Conservation (phyloP, 2,888 invertebrate species). For the Brachylomia viminalis region DNA sequence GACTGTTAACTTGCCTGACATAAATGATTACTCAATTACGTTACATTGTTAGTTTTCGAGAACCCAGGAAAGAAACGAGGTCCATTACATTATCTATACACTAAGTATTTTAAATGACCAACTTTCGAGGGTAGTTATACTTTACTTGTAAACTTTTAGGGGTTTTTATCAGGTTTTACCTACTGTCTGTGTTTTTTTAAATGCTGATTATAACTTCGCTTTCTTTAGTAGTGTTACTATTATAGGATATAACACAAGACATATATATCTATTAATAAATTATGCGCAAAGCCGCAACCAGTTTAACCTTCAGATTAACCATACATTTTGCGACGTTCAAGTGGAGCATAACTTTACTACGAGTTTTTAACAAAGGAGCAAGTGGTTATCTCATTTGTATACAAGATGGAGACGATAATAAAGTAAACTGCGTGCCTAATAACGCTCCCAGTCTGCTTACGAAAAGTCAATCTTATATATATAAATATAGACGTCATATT, state of each 20-base stretch:
- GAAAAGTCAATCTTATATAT: too few species aligned
- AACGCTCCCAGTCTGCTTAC: too few species aligned
- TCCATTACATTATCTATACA: not conserved
- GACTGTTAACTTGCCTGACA: not conserved
- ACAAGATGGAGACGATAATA: too few species aligned
- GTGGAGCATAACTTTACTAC: not conserved
- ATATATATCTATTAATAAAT: not conserved
- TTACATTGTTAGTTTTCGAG: not conserved
- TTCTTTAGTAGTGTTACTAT: not conserved
- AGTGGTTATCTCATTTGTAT: too few species aligned
- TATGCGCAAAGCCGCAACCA: not conserved
- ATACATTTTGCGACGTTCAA: not conserved
- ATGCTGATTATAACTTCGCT: not conserved
- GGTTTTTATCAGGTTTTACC: not conserved
- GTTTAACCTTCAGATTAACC: not conserved
- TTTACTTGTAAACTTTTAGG: not conserved
- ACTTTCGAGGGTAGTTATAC: conserved; percentile 6
- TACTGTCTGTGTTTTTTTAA: not conserved
- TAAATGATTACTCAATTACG: conserved; percentile 18
- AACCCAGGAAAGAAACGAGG: conserved; percentile 17
- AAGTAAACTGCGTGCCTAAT: too few species aligned
- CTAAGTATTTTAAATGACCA: not conserved
- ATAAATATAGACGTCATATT: too few species aligned
- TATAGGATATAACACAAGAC: not conserved
- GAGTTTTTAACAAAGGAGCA: too few species aligned